A percentile compares a stretch with the other conserved stretches of the same genome.
Conservation (phyloP, 2,797 vertebrate genomes). For the Megalops cyprinoides region DNA sequence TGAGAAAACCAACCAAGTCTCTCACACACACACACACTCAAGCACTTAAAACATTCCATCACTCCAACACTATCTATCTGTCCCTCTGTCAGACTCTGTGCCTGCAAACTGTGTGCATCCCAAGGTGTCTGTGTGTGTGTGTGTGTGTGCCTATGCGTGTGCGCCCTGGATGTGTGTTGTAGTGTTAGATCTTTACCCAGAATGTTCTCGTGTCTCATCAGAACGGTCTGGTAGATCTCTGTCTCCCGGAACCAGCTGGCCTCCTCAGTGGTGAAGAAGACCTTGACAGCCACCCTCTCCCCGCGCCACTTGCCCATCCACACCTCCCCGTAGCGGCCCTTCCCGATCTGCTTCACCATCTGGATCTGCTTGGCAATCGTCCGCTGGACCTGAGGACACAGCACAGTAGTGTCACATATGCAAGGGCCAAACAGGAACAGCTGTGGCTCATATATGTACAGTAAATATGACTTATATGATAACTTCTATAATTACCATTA, state of each 20-base stretch:
- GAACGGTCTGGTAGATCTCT: constrained; percentile 97
- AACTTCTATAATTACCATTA: neutral
- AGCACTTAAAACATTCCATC: neutral
- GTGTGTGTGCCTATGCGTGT: neutral
- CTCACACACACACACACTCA: neutral
- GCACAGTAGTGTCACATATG: neutral
- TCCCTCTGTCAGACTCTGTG: too few relatives aligned
- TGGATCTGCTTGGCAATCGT: constrained; percentile 98
- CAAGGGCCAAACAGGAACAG: neutral
- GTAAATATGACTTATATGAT: too few relatives aligned
- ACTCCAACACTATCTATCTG: too few relatives aligned
- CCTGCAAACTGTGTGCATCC: too few relatives aligned
- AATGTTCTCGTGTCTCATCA: too few relatives aligned
- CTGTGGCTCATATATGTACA: neutral
- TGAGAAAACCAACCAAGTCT: neutral
- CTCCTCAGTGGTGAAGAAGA: constrained; percentile 96
- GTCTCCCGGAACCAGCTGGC: constrained; percentile 98
- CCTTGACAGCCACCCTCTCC: constrained; percentile 93
- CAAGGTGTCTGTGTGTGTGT: neutral
- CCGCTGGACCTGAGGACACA: constrained; percentile 84
- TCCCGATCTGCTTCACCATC: constrained; percentile 97
- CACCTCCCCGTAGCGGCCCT: constrained; percentile 95
- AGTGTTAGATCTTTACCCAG: constrained; percentile 76
- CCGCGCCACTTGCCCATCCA: constrained; percentile 98
- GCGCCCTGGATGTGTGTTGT: too few relatives aligned